These are phyloP conservation scores for Omphaloscelis lunosa DNA, from an alignment of 2,888 invertebrate species.

Conservation along the genomic window DNA sequence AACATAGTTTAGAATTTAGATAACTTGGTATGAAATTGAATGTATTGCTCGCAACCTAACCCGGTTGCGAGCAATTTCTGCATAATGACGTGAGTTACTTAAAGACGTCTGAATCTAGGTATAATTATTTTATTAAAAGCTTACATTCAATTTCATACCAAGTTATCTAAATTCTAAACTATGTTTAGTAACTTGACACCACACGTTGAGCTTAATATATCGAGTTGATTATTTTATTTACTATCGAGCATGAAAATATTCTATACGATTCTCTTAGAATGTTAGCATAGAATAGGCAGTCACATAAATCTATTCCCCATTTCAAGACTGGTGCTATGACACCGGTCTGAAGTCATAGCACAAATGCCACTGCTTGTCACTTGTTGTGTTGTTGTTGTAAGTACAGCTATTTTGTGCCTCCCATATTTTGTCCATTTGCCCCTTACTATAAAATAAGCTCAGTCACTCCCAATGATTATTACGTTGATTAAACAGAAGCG, in stretches of 20 bases:
- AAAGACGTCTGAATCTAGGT: not conserved
- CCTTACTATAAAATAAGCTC: slow-evolving; percentile 31
- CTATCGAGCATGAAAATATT: not conserved
- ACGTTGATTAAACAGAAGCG: slow-evolving; percentile 63
- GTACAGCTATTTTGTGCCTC: not conserved
- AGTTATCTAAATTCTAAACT: not conserved
- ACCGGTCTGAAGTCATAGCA: too few relatives aligned
- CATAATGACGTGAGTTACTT: not conserved
- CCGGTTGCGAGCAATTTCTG: too few relatives aligned
- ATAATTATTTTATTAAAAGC: slow-evolving; percentile 14
- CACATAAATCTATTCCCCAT: not conserved
- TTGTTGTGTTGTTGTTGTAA: not conserved
- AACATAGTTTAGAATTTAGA: not conserved
- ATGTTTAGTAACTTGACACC: not conserved
- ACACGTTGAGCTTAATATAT: not conserved
- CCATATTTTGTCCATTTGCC: not conserved
- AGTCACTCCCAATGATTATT: slow-evolving; percentile 58
- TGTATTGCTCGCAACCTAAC: too few relatives aligned
- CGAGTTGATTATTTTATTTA: slow-evolving; percentile 1
- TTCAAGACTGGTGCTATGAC: too few relatives aligned
- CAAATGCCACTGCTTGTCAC: not conserved
- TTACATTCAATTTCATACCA: not conserved
- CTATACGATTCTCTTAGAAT: not conserved
- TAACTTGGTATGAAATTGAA: not conserved
- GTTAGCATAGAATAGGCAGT: not conserved